Conservation (phyloP, 1,140 invertebrate genomes). For the Mylabris phalerata region DNA sequence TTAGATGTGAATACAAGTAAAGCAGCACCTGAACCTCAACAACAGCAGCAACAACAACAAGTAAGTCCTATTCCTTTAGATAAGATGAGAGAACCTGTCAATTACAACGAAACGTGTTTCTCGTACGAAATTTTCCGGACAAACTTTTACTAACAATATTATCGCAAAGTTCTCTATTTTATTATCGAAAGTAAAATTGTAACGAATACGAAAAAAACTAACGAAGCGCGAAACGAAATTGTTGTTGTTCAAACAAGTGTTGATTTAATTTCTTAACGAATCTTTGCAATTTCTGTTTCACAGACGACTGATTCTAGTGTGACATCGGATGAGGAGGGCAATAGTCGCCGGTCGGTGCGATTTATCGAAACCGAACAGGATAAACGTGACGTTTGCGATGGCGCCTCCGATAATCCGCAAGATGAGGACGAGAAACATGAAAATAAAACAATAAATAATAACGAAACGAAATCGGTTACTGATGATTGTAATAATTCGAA, state of each 20-base stretch:
- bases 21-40: slow-evolving; percentile 4
- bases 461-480: slow-evolving; percentile 6
- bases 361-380: slow-evolving; percentile 43
- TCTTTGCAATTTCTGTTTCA: background rate
- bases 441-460: background rate
- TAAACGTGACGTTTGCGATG: slow-evolving; percentile 31
- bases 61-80: background rate
- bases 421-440: slow-evolving; percentile 18
- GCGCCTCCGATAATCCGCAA: slow-evolving; percentile 27
- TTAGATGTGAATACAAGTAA: slow-evolving; percentile 32
- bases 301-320: slow-evolving; percentile 30
- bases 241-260: too few species aligned
- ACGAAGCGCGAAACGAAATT: too few species aligned
- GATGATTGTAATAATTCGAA: slow-evolving; percentile 5
- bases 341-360: slow-evolving; percentile 45
- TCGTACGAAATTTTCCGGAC: too few species aligned
- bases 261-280: too few species aligned
- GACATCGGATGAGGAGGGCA: slow-evolving; percentile 46
- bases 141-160: too few species aligned
- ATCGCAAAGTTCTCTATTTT: too few species aligned
- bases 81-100: too few species aligned
- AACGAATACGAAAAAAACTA: too few species aligned
- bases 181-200: too few species aligned
- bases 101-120: too few species aligned
- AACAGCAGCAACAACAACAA: background rate